Evolutionary conservation across 2,888 invertebrate genomes (phyloP), one percentile per base, ranked within the genome.

Genomic region (Fissipunctia ypsillon): DNA sequence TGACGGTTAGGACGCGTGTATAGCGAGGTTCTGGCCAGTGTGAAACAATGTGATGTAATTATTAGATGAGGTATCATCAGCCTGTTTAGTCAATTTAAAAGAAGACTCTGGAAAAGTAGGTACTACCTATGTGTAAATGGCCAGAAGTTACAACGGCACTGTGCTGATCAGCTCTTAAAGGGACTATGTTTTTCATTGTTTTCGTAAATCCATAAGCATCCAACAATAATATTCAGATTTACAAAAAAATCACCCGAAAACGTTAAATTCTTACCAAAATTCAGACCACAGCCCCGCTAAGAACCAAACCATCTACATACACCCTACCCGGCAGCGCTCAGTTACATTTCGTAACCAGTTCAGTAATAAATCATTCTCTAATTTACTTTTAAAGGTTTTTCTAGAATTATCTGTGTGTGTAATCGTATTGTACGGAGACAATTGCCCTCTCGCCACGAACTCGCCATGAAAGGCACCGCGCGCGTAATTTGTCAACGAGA

Each of bases 341-440:
- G 86, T 88, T 89, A 86, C 85, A 88, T 95, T 94, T 94, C 94
- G 95, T 93, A 95, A 95, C 92, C 84, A 80, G 90, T 90, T 84
- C 89, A 86, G 92, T 88, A 95, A 96, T 96, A 96, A 96, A 96
- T 96, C 96, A 96, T 95, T 90, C 91, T 92, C 95, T 96, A 96
- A 96, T 96, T 96, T 96, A 95, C 95, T 96, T 96, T 96, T 96
- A 95, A 96, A 96, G 93, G 94, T 95, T 95, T 95, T 94, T 93
- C 94, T 93, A 91, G 93, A 92, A 93, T 93, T 93, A 93, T 94
- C 94, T 94, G 92, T 92, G 91, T 93, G 92, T 93, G 94, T 93
- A 95, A 95, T 94, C 94, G 94, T 89, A 94, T 95, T 95, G 95
- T 95, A 89, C 83, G 89, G 88, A 89, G 92, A 92, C 94, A 94